Conservation (phyloP, 2,113 vertebrate species). For the Pygoscelis antarcticus region DNA sequence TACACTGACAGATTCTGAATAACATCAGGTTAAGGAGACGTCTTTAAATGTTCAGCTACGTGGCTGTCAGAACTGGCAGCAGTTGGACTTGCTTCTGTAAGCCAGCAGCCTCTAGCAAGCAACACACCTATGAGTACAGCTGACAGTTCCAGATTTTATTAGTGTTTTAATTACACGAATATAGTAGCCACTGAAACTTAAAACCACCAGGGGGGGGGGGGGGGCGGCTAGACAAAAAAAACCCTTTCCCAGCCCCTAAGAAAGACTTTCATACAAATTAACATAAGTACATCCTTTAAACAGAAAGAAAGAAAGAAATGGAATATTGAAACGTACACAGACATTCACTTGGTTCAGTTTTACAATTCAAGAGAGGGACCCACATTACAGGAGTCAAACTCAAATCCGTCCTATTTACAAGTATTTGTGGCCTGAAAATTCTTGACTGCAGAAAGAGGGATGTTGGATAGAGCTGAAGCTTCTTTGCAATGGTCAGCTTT, state of each 20-base stretch:
- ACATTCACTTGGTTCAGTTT: slow-evolving; percentile 58
- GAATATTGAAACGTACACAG: slow-evolving; percentile 52
- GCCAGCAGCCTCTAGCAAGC: neutral
- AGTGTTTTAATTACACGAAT: slow-evolving; percentile 64
- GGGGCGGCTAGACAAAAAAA: neutral
- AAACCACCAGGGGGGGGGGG: neutral
- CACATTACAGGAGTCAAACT: neutral
- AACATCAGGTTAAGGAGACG: neutral
- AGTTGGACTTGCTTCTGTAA: neutral
- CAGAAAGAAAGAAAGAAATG: slow-evolving; percentile 53
- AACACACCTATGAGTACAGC: neutral
- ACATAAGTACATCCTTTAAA: slow-evolving; percentile 42
- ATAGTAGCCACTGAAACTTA: slow-evolving; percentile 28
- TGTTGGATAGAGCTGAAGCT: neutral
- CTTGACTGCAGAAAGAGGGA: slow-evolving; percentile 21
- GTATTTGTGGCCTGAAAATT: slow-evolving; percentile 15
- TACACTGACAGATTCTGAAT: neutral
- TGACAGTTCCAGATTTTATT: slow-evolving; percentile 69
- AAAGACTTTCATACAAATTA: slow-evolving; percentile 68
- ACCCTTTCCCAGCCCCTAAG: neutral
- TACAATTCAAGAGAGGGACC: neutral
- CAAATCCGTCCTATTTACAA: slow-evolving; percentile 62
- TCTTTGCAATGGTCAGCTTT: neutral
- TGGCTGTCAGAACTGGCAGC: neutral
- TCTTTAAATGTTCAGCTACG: fast-evolving